Evolutionary conservation across 2,888 invertebrate species (phyloP).

Genomic region (Euspilapteryx auroguttella): DNA sequence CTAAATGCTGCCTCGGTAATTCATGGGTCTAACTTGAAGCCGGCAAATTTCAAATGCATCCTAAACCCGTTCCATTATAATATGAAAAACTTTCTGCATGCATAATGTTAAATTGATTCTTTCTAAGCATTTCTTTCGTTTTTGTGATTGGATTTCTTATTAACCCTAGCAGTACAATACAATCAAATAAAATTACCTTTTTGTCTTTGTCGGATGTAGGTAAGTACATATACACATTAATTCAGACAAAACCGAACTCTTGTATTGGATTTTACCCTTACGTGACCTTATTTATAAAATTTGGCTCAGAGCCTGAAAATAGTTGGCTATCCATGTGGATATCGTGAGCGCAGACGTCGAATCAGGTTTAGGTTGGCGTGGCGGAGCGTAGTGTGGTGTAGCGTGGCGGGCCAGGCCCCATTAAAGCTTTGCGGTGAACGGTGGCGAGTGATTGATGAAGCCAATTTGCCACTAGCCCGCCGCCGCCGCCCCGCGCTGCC

Average conservation of each 20-base stretch:
- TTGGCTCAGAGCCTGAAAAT: background rate
- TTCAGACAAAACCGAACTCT: background rate
- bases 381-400: conserved; percentile 1
- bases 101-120: no score
- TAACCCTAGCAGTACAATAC: no score
- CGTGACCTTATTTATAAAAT: background rate
- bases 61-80: no score
- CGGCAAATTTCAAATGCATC: no score
- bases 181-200: background rate
- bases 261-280: background rate
- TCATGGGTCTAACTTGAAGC: background rate
- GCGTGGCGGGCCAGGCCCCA: no score
- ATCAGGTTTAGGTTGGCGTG: background rate
- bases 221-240: background rate
- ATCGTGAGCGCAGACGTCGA: background rate
- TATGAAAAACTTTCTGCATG: no score
- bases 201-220: background rate
- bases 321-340: no score
- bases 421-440: conserved; percentile 32
- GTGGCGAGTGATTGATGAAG: conserved; percentile 41
- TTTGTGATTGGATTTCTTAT: no score
- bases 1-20: background rate
- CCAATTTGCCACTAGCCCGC: conserved; percentile 42
- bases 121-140: no score
- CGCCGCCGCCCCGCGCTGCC: no score